These are phyloP conservation scores for Oreochromis spilurus DNA, from an alignment of 2,113 vertebrate species.

Conservation along the genomic window DNA sequence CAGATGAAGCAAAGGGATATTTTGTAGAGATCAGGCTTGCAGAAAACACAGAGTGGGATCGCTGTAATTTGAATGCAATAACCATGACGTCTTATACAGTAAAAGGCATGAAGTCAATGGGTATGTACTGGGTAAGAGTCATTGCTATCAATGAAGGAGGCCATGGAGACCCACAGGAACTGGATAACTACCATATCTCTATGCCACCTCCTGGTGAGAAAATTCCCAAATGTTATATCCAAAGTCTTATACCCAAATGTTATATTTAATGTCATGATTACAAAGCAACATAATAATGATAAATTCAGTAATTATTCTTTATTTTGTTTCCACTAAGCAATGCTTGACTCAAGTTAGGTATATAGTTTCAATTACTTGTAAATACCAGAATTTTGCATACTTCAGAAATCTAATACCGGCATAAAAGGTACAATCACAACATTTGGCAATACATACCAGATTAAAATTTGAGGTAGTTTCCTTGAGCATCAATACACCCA, in stretches of 20 bases:
- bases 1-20: constrained; percentile 79
- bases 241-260: not conserved
- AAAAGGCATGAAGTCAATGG: constrained; percentile 77
- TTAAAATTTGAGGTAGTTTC: not conserved
- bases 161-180: constrained; percentile 61
- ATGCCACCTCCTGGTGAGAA: constrained; percentile 75
- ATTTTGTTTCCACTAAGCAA: not conserved
- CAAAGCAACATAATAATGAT: not conserved
- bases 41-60: constrained; percentile 77
- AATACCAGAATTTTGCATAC: not conserved
- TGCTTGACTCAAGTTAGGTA: not conserved
- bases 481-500: not conserved
- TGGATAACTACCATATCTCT: constrained; percentile 73
- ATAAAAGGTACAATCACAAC: not conserved
- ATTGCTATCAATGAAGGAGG: constrained; percentile 76
- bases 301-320: not conserved
- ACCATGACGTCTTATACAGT: constrained; percentile 69
- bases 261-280: not conserved
- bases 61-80: constrained; percentile 73
- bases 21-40: constrained; percentile 79
- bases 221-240: not conserved
- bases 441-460: not conserved
- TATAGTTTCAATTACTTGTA: not conserved
- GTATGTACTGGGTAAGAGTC: constrained; percentile 79
- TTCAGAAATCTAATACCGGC: not conserved